Evolutionary conservation across 1,140 invertebrate genomes (phyloP), one percentile per base, ranked within the genome.

Genomic region (Tetraneura akinire): DNA sequence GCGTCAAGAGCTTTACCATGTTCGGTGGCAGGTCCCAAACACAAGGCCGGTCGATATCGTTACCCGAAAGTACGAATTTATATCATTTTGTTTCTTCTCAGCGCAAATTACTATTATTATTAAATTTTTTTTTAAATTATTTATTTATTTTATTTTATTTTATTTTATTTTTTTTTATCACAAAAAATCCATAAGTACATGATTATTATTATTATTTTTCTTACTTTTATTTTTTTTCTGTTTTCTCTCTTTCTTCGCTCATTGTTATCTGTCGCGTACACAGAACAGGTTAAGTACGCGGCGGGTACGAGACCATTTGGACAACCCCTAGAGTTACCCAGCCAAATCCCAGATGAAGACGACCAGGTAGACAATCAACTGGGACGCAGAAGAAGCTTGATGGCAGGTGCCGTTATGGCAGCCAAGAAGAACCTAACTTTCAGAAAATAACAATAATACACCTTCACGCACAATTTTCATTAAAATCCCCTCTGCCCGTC

Each of bases 21-120:
- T 92, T 91, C 86, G 90, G 90, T 82, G 89, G 88, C 82, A 87
- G 89, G 76, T 87, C 89, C 82, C 73, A 76, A 76, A 76, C 73
- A 60, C 90, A 91, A 86, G 89, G 91, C 87, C 90, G 90, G 84
- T 92, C 91, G 87, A 92, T 92, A 87, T 92, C 91, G 84, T 89
- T 92, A 85, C 91, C 91, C 85, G 91, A 92, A 92, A 92, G 91
- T 92, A 92, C 89, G 89, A 88, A 85, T 76, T 84, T 85, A 85
- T 86, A 86, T 85, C 83, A 84, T 86, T 85, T 86, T 81, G 85
- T 84, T 86, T 87, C 85, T 84, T 86, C 86, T 86, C 42, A 47
- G 66, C 66, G 21, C 66, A 26, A 49, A 29, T 85, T 84, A 66
- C 6, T 82, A 32, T 83, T 82, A 66, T 81, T 82, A 73, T 62